Percentiles rank a stretch among this genome's conserved stretches.
phyloP scores from a whole-genome alignment of 2,888 invertebrate genomes.

The Odiellus spinosus region DNA sequence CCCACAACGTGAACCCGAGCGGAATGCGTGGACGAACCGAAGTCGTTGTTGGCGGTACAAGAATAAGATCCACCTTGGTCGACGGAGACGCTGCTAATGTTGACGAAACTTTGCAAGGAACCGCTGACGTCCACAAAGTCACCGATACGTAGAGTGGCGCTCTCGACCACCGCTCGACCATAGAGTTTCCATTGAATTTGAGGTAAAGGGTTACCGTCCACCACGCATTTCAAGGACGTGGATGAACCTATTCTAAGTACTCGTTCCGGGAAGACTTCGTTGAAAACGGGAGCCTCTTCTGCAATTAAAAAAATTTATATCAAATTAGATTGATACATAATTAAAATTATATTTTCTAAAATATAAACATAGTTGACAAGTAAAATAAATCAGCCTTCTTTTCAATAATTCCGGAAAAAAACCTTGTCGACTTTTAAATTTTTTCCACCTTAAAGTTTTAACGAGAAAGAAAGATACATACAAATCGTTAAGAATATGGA shows the following conservation, averaged over 20 bases:
- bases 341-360: too few relatives aligned
- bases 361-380: too few relatives aligned
- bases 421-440: too few relatives aligned
- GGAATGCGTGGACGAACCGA: constrained; percentile 12
- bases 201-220: constrained; percentile 15
- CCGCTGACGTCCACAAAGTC: constrained; percentile 16
- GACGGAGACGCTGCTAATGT: constrained; percentile 11
- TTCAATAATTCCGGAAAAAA: too few relatives aligned
- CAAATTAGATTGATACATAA: too few relatives aligned
- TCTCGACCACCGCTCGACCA: constrained; percentile 11
- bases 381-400: too few relatives aligned
- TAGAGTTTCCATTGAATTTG: constrained; percentile 14
- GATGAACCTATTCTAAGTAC: constrained; percentile 9
- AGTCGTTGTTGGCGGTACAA: constrained; percentile 14
- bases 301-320: constrained; percentile 2
- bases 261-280: constrained; percentile 13
- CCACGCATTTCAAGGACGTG: constrained; percentile 12
- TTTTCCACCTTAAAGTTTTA: too few relatives aligned
- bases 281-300: constrained; percentile 15
- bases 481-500: too few relatives aligned
- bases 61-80: constrained; percentile 15
- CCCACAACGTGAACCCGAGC: constrained; percentile 12
- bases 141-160: constrained; percentile 10
- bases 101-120: constrained; percentile 14
- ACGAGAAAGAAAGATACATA: too few relatives aligned